These are phyloP conservation scores for Paguma larvata DNA, from an alignment of 2,797 vertebrate species.

Conservation along the genomic window DNA sequence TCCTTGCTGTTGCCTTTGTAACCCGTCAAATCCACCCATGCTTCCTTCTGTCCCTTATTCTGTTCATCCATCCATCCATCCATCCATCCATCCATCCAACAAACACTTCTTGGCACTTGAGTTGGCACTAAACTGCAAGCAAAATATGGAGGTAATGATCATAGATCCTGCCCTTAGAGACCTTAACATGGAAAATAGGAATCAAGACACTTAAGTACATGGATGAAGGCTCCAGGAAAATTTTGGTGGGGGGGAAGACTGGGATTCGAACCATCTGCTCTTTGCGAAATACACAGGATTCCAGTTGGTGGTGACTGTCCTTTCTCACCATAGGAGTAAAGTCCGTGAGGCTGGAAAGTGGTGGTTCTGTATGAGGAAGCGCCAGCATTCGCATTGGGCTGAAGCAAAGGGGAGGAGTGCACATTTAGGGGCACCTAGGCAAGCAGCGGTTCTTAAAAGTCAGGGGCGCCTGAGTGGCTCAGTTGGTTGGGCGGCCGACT, in stretches of 20 bases:
- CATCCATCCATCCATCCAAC: neutral
- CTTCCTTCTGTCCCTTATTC: neutral
- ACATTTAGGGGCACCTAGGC: neutral
- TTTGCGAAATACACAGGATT: conserved; percentile 30
- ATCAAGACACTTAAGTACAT: neutral
- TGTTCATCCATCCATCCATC: neutral
- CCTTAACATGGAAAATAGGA: neutral
- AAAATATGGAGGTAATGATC: neutral
- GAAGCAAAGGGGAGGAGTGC: neutral
- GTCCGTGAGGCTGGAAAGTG: neutral
- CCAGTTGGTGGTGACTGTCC: neutral
- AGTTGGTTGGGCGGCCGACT: too few relatives aligned
- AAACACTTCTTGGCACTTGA: neutral
- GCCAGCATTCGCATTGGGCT: neutral
- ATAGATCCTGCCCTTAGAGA: neutral
- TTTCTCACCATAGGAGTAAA: neutral
- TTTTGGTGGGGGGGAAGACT: neutral
- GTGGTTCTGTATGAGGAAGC: neutral
- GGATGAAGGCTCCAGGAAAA: neutral
- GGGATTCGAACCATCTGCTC: neutral
- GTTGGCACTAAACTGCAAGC: neutral
- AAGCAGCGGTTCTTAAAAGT: neutral
- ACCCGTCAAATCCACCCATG: conserved; percentile 16
- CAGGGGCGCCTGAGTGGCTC: too few relatives aligned
- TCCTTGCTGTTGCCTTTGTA: conserved; percentile 22